phyloP scores from a whole-genome alignment of 1,140 invertebrate species.

The Acromyrmex heyeri region DNA sequence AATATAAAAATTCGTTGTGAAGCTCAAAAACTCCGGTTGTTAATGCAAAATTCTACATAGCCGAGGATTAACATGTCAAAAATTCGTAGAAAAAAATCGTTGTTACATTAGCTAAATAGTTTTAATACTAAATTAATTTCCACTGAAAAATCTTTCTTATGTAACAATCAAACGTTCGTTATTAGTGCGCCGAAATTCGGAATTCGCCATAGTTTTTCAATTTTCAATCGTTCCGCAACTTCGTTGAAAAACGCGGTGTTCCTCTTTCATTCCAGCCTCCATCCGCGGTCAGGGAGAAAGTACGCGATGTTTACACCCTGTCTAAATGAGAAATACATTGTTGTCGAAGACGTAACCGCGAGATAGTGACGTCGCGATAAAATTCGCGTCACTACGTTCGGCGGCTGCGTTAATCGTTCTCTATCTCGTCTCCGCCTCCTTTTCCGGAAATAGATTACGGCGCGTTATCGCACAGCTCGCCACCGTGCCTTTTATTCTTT shows the following conservation, averaged over 20 bases:
- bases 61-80: neutral
- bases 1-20: too few relatives aligned
- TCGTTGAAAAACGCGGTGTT: conserved; percentile 12
- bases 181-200: neutral
- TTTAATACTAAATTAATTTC: neutral
- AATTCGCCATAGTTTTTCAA: neutral
- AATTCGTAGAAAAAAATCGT: neutral
- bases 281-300: conserved; percentile 27
- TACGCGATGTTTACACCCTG: conserved; percentile 50
- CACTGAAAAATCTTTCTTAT: neutral
- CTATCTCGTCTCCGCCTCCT: neutral
- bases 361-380: conserved; percentile 4
- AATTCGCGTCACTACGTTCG: neutral
- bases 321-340: conserved; percentile 45
- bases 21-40: too few relatives aligned
- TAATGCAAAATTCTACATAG: too few relatives aligned
- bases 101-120: neutral
- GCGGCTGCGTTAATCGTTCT: conserved; percentile 7
- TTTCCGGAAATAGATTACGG: conserved; percentile 32
- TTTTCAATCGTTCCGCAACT: neutral
- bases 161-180: neutral
- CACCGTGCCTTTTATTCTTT: neutral
- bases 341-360: conserved; percentile 35
- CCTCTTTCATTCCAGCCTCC: conserved; percentile 6
- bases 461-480: neutral